Evolutionary conservation across 2,113 vertebrate genomes (phyloP).

Genomic region (Chionis minor): DNA sequence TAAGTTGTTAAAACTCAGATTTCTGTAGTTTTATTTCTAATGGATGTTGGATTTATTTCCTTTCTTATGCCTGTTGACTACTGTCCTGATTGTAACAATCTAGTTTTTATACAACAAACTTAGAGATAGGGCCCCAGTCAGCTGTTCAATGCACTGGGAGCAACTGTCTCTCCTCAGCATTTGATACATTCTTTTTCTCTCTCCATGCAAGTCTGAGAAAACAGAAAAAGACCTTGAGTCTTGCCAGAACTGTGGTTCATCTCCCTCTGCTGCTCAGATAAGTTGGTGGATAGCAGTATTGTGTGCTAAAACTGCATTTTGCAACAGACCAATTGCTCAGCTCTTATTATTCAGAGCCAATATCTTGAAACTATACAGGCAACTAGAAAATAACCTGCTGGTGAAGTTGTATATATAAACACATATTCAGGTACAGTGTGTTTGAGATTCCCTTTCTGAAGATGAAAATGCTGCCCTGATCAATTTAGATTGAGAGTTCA

Average conservation of each 20-base stretch:
- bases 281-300: not conserved
- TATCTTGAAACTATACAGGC: not conserved
- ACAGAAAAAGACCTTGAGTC: not conserved
- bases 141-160: not conserved
- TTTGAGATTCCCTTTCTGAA: not conserved
- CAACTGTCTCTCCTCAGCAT: not conserved
- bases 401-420: not conserved
- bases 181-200: not conserved
- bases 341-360: not conserved
- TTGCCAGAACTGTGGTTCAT: not conserved
- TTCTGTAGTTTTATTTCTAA: not conserved
- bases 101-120: not conserved
- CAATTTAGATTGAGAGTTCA: not conserved
- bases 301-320: not conserved
- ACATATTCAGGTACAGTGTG: not conserved
- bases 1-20: not conserved
- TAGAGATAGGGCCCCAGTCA: not conserved
- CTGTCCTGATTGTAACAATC: not conserved
- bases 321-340: not conserved
- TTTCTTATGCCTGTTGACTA: not conserved
- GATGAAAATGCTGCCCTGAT: not conserved
- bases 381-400: not conserved
- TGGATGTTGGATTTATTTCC: not conserved
- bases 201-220: not conserved
- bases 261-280: not conserved